A percentile compares a stretch with the other conserved stretches of the same genome.
Conservation (phyloP, 1,140 invertebrate genomes). For the Pogonognathellus flavescens region DNA sequence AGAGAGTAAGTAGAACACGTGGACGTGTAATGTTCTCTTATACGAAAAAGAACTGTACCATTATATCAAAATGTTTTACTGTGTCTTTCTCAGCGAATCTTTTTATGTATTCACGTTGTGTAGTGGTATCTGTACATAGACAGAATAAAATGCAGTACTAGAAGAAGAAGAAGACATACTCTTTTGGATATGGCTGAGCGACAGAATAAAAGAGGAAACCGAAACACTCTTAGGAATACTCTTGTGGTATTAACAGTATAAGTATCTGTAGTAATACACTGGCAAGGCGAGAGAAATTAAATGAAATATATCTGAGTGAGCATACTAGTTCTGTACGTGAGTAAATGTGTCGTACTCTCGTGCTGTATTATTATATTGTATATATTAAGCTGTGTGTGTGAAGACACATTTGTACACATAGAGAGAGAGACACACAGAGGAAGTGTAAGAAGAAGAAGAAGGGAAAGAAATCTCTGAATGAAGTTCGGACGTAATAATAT, state of each 20-base stretch:
- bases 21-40: background rate
- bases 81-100: too few species aligned
- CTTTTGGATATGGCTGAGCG: constrained; percentile 6
- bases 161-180: background rate
- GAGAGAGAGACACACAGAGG: constrained; percentile 12
- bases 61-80: too few species aligned
- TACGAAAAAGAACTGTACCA: background rate
- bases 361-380: too few species aligned
- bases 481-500: constrained; percentile 46
- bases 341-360: too few species aligned
- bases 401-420: background rate
- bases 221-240: background rate
- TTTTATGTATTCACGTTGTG: background rate
- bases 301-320: too few species aligned
- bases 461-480: constrained; percentile 51
- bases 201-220: background rate
- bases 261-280: too few species aligned
- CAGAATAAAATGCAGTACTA: background rate
- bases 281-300: too few species aligned
- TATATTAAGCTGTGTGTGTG: too few species aligned
- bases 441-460: background rate
- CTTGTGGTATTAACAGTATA: too few species aligned
- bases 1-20: background rate
- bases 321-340: too few species aligned
- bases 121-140: background rate